Conservation (phyloP, 2,113 vertebrate species). For the Loxodonta africana region DNA sequence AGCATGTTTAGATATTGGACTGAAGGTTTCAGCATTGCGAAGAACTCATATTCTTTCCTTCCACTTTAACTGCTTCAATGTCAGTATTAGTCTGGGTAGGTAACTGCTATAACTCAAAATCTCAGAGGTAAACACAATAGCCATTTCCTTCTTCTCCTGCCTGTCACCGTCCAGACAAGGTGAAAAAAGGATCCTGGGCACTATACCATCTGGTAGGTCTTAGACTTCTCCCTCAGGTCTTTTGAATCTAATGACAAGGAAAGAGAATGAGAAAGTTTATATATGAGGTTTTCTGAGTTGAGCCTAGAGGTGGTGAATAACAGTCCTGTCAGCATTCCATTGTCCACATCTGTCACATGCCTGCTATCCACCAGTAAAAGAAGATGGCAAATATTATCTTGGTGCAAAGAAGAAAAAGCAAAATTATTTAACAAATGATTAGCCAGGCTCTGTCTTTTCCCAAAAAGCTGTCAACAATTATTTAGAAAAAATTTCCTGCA, state of each 20-base stretch:
- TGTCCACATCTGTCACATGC: not conserved
- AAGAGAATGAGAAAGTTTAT: not conserved
- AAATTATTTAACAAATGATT: conserved; percentile 16
- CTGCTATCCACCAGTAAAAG: not conserved
- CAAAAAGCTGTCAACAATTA: not conserved
- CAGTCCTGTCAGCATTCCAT: not conserved
- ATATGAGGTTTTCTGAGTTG: not conserved
- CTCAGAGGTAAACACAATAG: not conserved
- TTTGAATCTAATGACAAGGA: not conserved
- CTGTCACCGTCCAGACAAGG: not conserved
- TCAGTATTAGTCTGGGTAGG: not conserved
- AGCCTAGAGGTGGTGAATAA: not conserved
- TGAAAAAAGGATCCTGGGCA: not conserved
- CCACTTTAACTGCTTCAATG: not conserved
- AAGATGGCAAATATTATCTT: not conserved
- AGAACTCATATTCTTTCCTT: not conserved
- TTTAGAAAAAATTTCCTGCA: not conserved
- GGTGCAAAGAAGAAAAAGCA: not conserved
- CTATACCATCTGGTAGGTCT: not conserved
- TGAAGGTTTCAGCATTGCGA: not conserved
- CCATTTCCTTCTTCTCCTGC: not conserved
- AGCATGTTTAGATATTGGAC: not conserved
- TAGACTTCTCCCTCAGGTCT: not conserved
- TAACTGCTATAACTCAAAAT: not conserved
- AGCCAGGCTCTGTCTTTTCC: not conserved